Conservation (phyloP, 2,797 vertebrate genomes). For the Allobates femoralis region DNA sequence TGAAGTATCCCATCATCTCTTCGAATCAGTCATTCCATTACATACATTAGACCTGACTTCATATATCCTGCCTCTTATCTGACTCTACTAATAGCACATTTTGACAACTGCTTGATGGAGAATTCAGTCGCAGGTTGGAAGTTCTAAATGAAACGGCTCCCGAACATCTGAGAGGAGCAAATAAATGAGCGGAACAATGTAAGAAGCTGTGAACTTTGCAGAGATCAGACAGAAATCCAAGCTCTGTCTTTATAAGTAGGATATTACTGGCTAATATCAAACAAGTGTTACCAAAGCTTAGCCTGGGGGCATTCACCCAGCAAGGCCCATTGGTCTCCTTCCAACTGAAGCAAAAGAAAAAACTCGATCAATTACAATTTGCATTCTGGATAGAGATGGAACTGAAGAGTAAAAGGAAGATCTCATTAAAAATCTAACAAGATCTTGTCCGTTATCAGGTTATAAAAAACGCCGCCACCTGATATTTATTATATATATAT, state of each 20-base stretch:
- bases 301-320: conserved; percentile 11
- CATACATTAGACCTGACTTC: neutral
- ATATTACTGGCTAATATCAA: conserved; percentile 17
- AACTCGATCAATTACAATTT: neutral
- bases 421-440: neutral
- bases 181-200: conserved; percentile 22
- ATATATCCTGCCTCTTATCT: neutral
- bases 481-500: neutral
- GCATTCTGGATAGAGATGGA: neutral
- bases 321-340: neutral
- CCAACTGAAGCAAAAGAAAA: neutral
- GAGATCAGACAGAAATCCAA: conserved; percentile 31
- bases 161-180: conserved; percentile 23
- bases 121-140: conserved; percentile 2
- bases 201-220: conserved; percentile 35
- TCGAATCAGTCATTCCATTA: neutral
- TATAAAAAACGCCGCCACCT: neutral
- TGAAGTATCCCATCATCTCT: neutral
- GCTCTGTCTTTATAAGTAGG: neutral
- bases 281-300: conserved; percentile 37
- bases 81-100: neutral
- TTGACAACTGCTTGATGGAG: conserved; percentile 14
- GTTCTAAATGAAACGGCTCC: conserved; percentile 3
- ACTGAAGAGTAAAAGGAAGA: neutral
- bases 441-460: neutral